Evolutionary conservation across 37 sponge, comb jelly and placozoan genomes (phyloP).

Genomic region (Spongilla lacustris): DNA sequence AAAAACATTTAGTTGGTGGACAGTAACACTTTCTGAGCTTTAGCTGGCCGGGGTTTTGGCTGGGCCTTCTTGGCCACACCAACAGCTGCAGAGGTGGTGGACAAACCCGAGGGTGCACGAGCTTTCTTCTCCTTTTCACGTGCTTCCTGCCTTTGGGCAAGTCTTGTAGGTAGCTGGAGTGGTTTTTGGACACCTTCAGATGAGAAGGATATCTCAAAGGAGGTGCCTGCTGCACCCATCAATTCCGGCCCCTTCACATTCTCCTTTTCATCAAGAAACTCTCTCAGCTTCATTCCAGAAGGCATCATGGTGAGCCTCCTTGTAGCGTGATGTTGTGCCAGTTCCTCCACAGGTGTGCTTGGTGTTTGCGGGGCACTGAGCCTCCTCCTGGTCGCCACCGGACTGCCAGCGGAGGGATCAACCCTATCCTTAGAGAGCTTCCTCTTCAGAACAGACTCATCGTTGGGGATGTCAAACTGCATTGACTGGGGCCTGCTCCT

Average conservation of each 20-base stretch:
- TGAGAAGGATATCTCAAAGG: background rate
- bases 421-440: background rate
- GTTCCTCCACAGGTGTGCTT: background rate
- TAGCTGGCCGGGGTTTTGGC: background rate
- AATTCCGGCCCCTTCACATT: background rate
- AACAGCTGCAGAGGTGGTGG: background rate
- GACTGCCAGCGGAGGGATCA: background rate
- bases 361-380: constrained; percentile 36
- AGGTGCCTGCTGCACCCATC: background rate
- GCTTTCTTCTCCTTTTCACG: background rate
- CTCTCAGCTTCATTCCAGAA: constrained; percentile 21
- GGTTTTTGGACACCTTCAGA: background rate
- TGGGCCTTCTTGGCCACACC: background rate
- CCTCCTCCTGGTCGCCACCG: background rate
- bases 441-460: background rate
- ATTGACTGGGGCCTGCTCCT: background rate
- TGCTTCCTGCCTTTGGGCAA: background rate
- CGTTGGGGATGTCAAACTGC: background rate
- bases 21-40: background rate
- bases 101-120: background rate
- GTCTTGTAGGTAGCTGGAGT: background rate
- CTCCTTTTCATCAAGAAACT: constrained; percentile 22
- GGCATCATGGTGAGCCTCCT: constrained; percentile 4
- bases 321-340: background rate
- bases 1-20: background rate